These are phyloP conservation scores for Alfaro cultratus DNA, from an alignment of 2,797 vertebrate species.

Conservation along the genomic window DNA sequence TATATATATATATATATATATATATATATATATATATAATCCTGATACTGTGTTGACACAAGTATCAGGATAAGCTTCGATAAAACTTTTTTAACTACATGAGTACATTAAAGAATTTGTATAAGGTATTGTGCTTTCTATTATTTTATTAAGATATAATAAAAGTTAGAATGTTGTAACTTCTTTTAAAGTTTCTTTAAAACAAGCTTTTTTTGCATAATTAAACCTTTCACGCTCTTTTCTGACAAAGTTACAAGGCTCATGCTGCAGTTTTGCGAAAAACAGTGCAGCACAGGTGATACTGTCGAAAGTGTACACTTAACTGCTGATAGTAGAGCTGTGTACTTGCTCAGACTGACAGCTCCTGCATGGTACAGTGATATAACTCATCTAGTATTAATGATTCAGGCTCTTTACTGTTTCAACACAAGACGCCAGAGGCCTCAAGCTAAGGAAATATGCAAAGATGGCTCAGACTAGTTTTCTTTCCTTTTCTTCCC, in stretches of 20 bases:
- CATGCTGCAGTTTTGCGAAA: slow-evolving; percentile 8
- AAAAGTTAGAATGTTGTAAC: background rate
- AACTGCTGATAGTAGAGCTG: slow-evolving; percentile 28
- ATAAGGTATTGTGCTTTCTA: background rate
- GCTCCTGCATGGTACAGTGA: slow-evolving; percentile 31
- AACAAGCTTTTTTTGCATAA: background rate
- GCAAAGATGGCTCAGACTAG: slow-evolving; percentile 39
- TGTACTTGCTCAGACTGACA: slow-evolving; percentile 46
- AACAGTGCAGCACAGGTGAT: slow-evolving; percentile 35
- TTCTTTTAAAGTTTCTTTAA: background rate
- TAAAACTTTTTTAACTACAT: background rate
- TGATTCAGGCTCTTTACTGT: slow-evolving; percentile 43
- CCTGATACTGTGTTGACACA: background rate
- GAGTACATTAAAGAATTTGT: background rate
- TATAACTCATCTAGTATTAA: slow-evolving; percentile 71
- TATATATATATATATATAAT: background rate
- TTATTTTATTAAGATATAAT: background rate
- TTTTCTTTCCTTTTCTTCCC: slow-evolving; percentile 8
- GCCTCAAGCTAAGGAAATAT: slow-evolving; percentile 44
- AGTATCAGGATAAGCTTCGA: background rate
- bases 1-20: too few relatives aligned
- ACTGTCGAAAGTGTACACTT: slow-evolving; percentile 7
- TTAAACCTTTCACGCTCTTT: background rate
- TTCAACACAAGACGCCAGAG: slow-evolving; percentile 16
- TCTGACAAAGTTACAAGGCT: slow-evolving; percentile 1